A percentile compares a stretch with the other conserved stretches of the same genome.
These are phyloP conservation scores for Ictidomys tridecemlineatus DNA, from an alignment of 2,113 vertebrate genomes.

Conservation along the genomic window DNA sequence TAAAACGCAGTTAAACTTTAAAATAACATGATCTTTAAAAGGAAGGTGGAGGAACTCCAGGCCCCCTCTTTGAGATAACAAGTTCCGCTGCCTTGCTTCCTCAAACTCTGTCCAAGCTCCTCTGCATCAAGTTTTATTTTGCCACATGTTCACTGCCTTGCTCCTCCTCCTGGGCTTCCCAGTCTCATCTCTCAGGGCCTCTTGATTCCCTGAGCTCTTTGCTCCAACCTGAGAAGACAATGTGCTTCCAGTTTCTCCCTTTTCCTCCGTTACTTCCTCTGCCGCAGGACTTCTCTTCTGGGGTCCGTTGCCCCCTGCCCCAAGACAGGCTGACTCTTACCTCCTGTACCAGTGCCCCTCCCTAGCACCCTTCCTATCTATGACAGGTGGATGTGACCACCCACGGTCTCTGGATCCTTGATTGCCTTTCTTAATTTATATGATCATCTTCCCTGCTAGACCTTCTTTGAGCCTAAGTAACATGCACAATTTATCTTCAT, in stretches of 20 bases:
- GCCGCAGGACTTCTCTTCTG: too few species aligned
- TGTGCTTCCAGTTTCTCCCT: neutral
- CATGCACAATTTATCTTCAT: neutral
- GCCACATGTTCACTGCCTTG: neutral
- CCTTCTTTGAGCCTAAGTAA: neutral
- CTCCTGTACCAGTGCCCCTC: neutral
- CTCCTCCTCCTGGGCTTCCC: neutral
- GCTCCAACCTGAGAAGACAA: too few species aligned
- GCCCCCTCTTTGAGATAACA: neutral
- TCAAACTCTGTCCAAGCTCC: neutral
- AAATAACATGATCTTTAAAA: neutral
- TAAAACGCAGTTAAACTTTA: neutral
- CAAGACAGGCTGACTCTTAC: neutral
- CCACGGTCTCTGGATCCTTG: neutral
- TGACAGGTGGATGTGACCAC: neutral
- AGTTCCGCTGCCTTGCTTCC: accelerated
- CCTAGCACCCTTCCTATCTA: too few species aligned
- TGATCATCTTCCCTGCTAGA: neutral
- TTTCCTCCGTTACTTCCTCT: neutral
- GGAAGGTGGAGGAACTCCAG: too few species aligned
- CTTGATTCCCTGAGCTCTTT: neutral
- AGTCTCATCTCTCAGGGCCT: neutral
- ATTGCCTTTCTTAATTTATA: neutral
- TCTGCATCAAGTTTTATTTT: neutral
- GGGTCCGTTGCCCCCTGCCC: too few species aligned